phyloP scores from a whole-genome alignment of 92 coral and sea anemone species.

The Paragorgia papillata region DNA sequence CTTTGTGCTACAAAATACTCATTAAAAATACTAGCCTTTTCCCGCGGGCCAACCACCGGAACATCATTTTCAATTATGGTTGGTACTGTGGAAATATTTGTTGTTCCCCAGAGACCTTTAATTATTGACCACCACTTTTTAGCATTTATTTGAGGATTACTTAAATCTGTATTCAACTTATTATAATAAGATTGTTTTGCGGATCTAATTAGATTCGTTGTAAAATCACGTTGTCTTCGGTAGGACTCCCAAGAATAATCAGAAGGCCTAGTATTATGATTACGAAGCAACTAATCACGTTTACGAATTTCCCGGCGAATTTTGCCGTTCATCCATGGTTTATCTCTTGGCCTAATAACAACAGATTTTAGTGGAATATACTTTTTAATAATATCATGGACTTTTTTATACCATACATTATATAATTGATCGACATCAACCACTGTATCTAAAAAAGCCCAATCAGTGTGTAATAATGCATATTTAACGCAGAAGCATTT shows the following conservation, averaged over 20 bases:
- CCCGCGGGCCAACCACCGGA: not conserved
- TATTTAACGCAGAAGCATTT: constrained; percentile 24
- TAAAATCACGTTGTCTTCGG: constrained; percentile 14
- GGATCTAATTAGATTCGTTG: not conserved
- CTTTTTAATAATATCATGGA: constrained; percentile 50
- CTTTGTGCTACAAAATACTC: constrained; percentile 21
- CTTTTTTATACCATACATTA: constrained; percentile 43
- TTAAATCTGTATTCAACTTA: constrained; percentile 22
- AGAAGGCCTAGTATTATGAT: too few relatives aligned
- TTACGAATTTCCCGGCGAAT: too few relatives aligned
- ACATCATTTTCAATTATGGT: not conserved
- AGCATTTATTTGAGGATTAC: not conserved
- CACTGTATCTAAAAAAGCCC: constrained; percentile 29
- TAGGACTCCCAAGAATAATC: constrained; percentile 37
- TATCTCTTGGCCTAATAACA: constrained; percentile 33
- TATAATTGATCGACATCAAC: constrained; percentile 44
- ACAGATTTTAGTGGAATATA: constrained; percentile 44
- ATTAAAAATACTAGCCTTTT: constrained; percentile 23
- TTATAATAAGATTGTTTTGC: not conserved
- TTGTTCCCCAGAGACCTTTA: not conserved
- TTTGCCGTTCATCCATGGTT: constrained; percentile 43
- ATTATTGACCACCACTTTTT: constrained; percentile 28
- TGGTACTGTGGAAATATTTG: not conserved
- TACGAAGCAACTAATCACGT: too few relatives aligned
- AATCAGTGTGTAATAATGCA: constrained; percentile 44